Percentiles rank a stretch among this genome's conserved stretches.
Evolutionary conservation across 2,888 invertebrate species (phyloP).

Genomic region (Aethes cnicana): DNA sequence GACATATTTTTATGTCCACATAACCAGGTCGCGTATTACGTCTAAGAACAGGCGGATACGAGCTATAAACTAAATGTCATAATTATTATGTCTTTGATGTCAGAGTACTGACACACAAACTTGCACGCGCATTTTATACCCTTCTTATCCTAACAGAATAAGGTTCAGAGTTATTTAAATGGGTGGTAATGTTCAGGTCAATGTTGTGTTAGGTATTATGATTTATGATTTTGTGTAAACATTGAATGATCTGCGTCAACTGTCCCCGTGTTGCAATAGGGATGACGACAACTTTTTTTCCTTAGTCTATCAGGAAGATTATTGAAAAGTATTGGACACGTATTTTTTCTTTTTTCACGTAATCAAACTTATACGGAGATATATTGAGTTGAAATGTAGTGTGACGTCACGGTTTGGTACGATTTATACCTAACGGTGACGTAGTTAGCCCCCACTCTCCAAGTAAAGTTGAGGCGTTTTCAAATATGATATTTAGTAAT

Average conservation of each 20-base stretch:
- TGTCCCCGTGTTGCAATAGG: constrained; percentile 18
- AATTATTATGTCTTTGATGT: constrained; percentile 50
- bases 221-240: constrained; percentile 47
- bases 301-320: no score
- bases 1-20: constrained; percentile 19
- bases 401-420: no score
- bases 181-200: neutral
- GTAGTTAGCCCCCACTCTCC: no score
- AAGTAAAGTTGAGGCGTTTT: no score
- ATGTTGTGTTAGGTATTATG: constrained; percentile 18
- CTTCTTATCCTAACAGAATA: neutral
- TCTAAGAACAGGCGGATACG: constrained; percentile 41
- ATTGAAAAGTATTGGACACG: no score
- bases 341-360: no score
- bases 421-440: no score
- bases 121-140: neutral
- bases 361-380: no score
- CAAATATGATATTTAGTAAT: no score
- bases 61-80: constrained; percentile 52
- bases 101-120: constrained; percentile 35
- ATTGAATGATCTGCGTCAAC: constrained; percentile 57
- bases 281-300: no score
- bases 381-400: no score
- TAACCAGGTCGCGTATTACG: constrained; percentile 25
- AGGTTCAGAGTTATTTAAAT: neutral